Percentiles rank a stretch among this genome's conserved stretches.
Evolutionary conservation across 2,797 vertebrate species (phyloP).

Genomic region (Varecia variegata): DNA sequence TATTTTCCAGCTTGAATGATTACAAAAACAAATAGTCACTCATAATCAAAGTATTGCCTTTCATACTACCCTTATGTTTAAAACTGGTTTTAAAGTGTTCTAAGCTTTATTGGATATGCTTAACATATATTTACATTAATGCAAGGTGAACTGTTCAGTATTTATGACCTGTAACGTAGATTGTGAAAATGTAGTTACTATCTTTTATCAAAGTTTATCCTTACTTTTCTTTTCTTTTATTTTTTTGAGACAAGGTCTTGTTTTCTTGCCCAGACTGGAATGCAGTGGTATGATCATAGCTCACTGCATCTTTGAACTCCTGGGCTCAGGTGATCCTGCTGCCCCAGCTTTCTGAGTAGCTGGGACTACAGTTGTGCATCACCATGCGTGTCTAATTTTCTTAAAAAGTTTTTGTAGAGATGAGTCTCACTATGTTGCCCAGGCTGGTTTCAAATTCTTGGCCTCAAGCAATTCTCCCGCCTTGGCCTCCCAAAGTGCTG

Average conservation of each 20-base stretch:
- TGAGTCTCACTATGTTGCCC: too few species aligned
- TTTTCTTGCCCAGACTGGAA: too few species aligned
- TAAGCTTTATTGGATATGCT: neutral
- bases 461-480: too few species aligned
- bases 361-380: too few species aligned
- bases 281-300: too few species aligned
- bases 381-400: too few species aligned
- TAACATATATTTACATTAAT: neutral
- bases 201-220: neutral
- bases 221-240: neutral
- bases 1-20: constrained; percentile 51
- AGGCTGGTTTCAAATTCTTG: too few species aligned
- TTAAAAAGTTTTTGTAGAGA: too few species aligned
- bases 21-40: constrained; percentile 38
- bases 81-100: constrained; percentile 30
- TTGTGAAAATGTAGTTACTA: neutral
- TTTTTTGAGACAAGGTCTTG: neutral
- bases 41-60: constrained; percentile 15
- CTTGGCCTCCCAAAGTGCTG: too few species aligned
- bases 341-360: too few species aligned
- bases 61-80: neutral
- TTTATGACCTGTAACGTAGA: neutral
- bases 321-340: too few species aligned
- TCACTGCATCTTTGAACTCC: too few species aligned
- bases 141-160: neutral